phyloP scores from a whole-genome alignment of 2,113 vertebrate genomes.

The Pomatostomus ruficeps region DNA sequence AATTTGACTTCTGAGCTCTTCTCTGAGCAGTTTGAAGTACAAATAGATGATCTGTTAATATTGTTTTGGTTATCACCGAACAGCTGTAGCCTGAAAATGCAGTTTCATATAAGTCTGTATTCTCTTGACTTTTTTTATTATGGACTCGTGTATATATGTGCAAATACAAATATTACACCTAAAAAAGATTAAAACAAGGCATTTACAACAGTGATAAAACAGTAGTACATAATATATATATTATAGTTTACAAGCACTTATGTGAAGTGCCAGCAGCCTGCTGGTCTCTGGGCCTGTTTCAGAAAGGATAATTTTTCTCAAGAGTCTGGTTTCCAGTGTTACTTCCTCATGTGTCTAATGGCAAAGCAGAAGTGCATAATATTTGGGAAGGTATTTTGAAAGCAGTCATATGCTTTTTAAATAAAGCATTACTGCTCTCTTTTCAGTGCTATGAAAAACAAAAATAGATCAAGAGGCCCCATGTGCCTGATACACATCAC shows the following conservation, averaged over 20 bases:
- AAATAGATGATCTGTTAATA: background rate
- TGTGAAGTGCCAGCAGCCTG: background rate
- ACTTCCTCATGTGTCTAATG: background rate
- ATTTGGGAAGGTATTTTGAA: background rate
- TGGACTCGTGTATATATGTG: background rate
- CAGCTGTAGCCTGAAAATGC: background rate
- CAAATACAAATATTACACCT: background rate
- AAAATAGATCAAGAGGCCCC: slow-evolving; percentile 11
- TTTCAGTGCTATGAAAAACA: background rate
- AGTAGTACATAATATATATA: background rate
- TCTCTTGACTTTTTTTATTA: background rate
- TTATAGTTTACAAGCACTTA: background rate
- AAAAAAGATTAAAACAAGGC: background rate
- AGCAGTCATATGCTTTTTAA: background rate
- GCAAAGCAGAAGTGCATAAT: background rate
- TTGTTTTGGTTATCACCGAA: background rate
- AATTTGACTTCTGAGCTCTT: background rate
- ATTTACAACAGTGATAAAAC: background rate
- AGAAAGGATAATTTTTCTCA: background rate
- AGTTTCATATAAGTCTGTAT: background rate
- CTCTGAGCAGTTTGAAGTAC: background rate
- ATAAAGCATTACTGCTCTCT: background rate
- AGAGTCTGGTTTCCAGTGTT: background rate
- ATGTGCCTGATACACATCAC: background rate
- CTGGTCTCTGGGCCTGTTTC: background rate